phyloP scores from a whole-genome alignment of 1,140 invertebrate genomes.

The Phymastichus coffea region DNA sequence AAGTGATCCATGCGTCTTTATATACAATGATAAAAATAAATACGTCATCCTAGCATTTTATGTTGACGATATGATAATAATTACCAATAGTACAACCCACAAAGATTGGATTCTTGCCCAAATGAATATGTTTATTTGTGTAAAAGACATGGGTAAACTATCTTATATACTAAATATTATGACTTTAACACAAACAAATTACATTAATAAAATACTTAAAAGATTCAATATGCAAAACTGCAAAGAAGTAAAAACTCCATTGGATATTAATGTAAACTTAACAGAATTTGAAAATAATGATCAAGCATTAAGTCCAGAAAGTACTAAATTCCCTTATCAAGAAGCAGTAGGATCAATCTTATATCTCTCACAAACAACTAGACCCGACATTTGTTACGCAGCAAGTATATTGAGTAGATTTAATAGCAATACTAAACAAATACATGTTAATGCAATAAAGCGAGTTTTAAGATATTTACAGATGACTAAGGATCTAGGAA shows the following conservation, averaged over 20 bases:
- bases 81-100: not conserved
- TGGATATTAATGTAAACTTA: conserved; percentile 17
- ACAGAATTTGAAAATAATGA: conserved; percentile 15
- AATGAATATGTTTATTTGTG: not conserved
- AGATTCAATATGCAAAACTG: conserved; percentile 25
- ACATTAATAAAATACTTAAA: conserved; percentile 15
- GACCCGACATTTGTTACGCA: conserved; percentile 41
- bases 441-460: not conserved
- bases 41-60: not conserved
- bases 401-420: conserved; percentile 29
- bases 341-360: conserved; percentile 40
- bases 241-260: conserved; percentile 21
- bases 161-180: not conserved
- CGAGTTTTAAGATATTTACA: not conserved
- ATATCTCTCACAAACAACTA: conserved; percentile 38
- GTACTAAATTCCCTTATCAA: conserved; percentile 30
- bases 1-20: not conserved
- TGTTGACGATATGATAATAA: not conserved
- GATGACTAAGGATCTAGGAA: not conserved
- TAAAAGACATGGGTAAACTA: not conserved
- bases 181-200: conserved; percentile 1
- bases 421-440: not conserved
- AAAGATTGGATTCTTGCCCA: not conserved
- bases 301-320: not conserved
- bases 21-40: no score